These are phyloP conservation scores for Schizopygopsis pylzovi DNA, from an alignment of 2,797 vertebrate genomes.

Conservation along the genomic window DNA sequence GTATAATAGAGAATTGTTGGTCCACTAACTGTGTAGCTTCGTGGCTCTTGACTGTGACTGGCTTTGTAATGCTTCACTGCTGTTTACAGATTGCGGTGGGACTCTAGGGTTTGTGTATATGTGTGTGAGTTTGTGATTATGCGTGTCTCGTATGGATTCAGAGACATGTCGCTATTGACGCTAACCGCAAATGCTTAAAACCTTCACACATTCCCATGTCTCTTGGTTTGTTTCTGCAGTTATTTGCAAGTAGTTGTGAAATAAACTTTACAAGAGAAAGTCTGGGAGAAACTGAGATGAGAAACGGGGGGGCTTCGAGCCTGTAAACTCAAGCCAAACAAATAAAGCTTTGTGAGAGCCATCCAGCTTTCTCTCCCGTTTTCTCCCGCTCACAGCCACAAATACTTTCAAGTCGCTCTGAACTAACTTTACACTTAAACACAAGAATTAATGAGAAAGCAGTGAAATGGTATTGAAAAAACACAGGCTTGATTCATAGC, in stretches of 20 bases:
- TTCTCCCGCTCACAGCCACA: slow-evolving; percentile 25
- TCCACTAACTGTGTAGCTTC: neutral
- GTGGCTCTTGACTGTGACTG: neutral
- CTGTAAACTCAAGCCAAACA: slow-evolving; percentile 55
- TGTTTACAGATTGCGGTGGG: slow-evolving; percentile 39
- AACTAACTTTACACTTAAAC: slow-evolving; percentile 53
- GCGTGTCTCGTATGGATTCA: neutral
- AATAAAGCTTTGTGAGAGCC: slow-evolving; percentile 57
- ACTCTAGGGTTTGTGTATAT: neutral
- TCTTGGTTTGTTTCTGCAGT: slow-evolving; percentile 34
- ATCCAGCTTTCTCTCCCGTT: slow-evolving; percentile 19
- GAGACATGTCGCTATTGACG: slow-evolving; percentile 3
- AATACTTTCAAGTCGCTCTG: slow-evolving; percentile 34
- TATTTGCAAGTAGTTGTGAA: slow-evolving; percentile 38
- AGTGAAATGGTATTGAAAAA: slow-evolving; percentile 47
- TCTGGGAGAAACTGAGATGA: slow-evolving; percentile 30
- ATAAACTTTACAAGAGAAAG: slow-evolving; percentile 45
- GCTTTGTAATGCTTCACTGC: slow-evolving; percentile 23
- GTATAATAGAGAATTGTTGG: slow-evolving; percentile 20
- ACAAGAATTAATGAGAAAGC: slow-evolving; percentile 45
- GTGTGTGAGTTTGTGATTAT: slow-evolving; percentile 15
- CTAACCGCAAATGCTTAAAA: slow-evolving; percentile 29
- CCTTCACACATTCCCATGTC: slow-evolving; percentile 21
- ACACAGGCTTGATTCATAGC: slow-evolving; percentile 46
- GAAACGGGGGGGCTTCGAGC: slow-evolving; percentile 24